These are phyloP conservation scores for Phaetusa simplex DNA, from an alignment of 2,113 vertebrate genomes.

Conservation along the genomic window DNA sequence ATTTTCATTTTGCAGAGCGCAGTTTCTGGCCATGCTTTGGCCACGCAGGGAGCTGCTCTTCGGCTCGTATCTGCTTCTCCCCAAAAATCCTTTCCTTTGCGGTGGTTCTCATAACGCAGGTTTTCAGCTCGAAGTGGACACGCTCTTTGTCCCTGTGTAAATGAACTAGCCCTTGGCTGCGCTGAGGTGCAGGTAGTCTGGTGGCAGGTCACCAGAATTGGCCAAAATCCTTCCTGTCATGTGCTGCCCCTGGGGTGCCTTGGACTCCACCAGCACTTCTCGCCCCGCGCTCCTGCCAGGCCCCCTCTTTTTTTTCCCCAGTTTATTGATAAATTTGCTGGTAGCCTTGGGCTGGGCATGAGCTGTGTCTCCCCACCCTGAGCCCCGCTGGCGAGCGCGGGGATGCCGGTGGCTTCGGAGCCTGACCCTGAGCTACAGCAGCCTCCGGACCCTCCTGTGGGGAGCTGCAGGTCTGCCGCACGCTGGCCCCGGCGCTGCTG, in stretches of 20 bases:
- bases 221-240: background rate
- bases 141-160: background rate
- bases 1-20: background rate
- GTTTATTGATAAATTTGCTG: background rate
- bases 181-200: no score
- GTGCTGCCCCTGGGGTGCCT: accelerated
- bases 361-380: background rate
- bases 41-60: background rate
- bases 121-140: background rate
- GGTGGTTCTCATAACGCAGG: background rate
- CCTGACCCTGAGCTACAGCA: background rate
- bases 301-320: no score
- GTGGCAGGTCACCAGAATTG: background rate
- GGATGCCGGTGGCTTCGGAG: accelerated
- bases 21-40: background rate
- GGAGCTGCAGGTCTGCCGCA: background rate
- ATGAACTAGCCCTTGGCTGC: accelerated
- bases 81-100: background rate
- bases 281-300: background rate
- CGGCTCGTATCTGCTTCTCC: accelerated
- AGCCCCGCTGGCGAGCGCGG: accelerated
- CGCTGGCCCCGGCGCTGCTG: accelerated
- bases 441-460: accelerated
- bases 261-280: accelerated
- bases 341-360: background rate